Evolutionary conservation across 1,140 invertebrate genomes (phyloP).

Genomic region (Rhopalosiphum padi): DNA sequence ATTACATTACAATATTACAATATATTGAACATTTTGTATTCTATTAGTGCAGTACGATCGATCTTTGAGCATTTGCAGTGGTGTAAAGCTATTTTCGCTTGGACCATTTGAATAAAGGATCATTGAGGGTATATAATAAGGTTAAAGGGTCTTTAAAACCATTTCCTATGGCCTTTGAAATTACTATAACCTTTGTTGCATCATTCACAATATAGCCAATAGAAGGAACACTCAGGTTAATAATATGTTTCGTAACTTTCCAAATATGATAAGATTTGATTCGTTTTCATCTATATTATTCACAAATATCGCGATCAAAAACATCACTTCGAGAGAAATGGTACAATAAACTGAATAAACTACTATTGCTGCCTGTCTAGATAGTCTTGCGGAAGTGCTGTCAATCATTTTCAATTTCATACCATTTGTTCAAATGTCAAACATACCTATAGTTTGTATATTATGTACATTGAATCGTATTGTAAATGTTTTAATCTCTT

Average conservation of each 20-base stretch:
- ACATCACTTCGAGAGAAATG: not conserved
- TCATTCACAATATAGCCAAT: not conserved
- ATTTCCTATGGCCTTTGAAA: not conserved
- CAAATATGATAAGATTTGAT: not conserved
- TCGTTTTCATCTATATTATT: not conserved
- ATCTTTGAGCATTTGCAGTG: not conserved
- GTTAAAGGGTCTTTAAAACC: not conserved
- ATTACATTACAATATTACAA: too few relatives aligned
- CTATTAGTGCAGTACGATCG: not conserved
- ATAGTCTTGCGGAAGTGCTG: not conserved
- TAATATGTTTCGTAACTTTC: not conserved
- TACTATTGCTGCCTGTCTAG: not conserved
- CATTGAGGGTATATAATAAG: not conserved
- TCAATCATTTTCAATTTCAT: not conserved
- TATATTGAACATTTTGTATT: not conserved
- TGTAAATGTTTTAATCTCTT: not conserved
- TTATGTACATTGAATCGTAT: not conserved
- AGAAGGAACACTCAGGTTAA: not conserved
- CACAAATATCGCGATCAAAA: not conserved
- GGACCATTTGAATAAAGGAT: not conserved
- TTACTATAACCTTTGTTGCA: not conserved
- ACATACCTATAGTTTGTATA: not conserved
- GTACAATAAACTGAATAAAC: not conserved
- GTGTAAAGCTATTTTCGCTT: not conserved
- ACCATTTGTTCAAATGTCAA: not conserved